Base-by-base conservation (phyloP, 2,888 invertebrate genomes). In the Cerceris rybyensis region DNA sequence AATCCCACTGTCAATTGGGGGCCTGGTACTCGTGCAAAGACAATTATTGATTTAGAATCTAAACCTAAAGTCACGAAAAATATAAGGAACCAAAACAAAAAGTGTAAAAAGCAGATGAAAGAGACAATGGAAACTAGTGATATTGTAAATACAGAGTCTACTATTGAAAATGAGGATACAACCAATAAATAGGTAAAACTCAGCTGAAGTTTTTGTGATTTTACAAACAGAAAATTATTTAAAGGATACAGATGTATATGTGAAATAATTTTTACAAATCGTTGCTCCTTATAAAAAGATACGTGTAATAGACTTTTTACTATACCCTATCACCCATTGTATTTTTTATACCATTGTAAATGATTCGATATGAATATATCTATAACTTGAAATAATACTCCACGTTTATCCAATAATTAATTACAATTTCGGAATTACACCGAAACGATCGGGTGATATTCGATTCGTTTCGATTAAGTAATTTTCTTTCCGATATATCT, bases 1-100 rank as follows among this genome's bases (percentile, higher is more conserved):
- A 99, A 99, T 93, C 98, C 98, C 0, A 93, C 95, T 42, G 95
- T 96, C 0, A 94, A 96, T 92, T 99, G 98, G 98, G 98, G 99
- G 0, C 98, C 99, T 0, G 98, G 98, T 61, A 95, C 96, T 0
- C 94, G 96, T 84, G 95, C 97, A 0, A 95, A 95, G 17, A 95
- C 96, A 16, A 97, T 96, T 96, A 58, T 83, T 7, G 64, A 83
- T 61, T 70, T 80, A 42, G 76, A 78, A 64, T 73, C 73, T 54
- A 73, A 65, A 16, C 93, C 94, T 9, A 95, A 94, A 88, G 93
- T 94, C 78, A 89, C 93, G 0, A 96, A 96, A 87, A 94, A 95
- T 66, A 92, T 93, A 82, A 93, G 92, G 42, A 96, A 96, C 89
- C 96, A 96, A 89, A 96, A 96, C 86, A 96, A 96, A 87, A 93